Base-by-base conservation (phyloP, 2,888 invertebrate genomes). In the Andrena bicolor region DNA sequence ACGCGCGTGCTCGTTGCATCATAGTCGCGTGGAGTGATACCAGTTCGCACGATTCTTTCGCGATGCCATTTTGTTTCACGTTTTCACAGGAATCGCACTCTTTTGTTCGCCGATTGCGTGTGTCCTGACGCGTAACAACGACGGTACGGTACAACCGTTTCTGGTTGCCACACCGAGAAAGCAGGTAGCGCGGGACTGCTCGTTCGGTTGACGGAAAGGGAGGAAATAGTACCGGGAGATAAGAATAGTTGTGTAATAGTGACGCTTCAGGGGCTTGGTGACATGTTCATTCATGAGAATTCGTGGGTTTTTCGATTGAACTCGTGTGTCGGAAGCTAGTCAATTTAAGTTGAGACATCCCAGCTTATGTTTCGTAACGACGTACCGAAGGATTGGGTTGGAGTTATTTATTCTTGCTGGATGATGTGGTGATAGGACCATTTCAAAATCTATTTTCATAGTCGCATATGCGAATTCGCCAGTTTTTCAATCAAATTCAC, bases 81-180 rank as follows among this genome's bases (percentile, higher is more conserved):
- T 35, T 23, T 53, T 41, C 32, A 56, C 76, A 82, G 70, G 76
- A 88, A 82, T 86, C 75, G 28, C 56, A 71, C 70, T 68, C 82
- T 70, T 86, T 82, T 82, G 84, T 82, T 80, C 69, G 68, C 5
- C 60, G 76, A 86, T 82, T 60, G 85, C 79, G 61, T 74, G 53
- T 32, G 23, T 23, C 20, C 20, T 8, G 64, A 61, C 51, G 70
- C 71, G 64, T 73, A 78, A 84, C 75, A 48, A 76, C 56, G 49
- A 56, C 30, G 41, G 65, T 53, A 77, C 65, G 41, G 28, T 48
- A 74, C 76, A 41, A 35, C 69, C 41, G 28, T 16, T 61, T 51
- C 69, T 48, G 41, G 75, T 76, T 74, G 74, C 88, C 72, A 81
- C 78, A 79, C 63, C 76, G 58, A 28, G 56, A n/a, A 64, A 64